Conservation (phyloP, 2,888 invertebrate species). For the Platerodrilus igneus region DNA sequence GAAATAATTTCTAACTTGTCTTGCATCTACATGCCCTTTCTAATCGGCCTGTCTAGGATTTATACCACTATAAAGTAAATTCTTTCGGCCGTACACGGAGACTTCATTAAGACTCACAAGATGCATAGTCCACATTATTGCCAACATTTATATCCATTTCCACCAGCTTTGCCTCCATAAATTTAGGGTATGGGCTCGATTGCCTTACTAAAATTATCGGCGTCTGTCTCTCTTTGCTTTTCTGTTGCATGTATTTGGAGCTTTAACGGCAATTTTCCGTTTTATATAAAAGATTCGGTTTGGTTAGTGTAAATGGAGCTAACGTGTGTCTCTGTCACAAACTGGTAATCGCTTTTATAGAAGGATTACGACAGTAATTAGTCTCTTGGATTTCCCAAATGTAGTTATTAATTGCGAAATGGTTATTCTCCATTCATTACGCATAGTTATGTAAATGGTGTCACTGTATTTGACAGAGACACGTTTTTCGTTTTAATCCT, state of each 20-base stretch:
- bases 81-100: conserved; percentile 43
- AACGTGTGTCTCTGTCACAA: conserved; percentile 18
- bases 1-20: conserved; percentile 32
- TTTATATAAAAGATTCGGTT: conserved; percentile 21
- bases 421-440: conserved; percentile 19
- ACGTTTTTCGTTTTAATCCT: conserved; percentile 13
- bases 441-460: conserved; percentile 16
- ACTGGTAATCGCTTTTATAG: conserved; percentile 21
- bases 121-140: conserved; percentile 47
- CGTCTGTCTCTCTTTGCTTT: conserved; percentile 15
- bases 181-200: conserved; percentile 26
- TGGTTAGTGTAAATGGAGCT: conserved; percentile 15
- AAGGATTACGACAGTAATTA: conserved; percentile 20
- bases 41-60: conserved; percentile 44
- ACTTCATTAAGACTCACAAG: conserved; percentile 47
- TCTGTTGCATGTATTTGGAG: no score
- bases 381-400: conserved; percentile 16
- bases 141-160: conserved; percentile 46
- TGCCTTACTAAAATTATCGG: conserved; percentile 11
- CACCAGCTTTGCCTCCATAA: conserved; percentile 38
- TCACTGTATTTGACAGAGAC: conserved; percentile 12
- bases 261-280: no score
- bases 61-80: conserved; percentile 46
- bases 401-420: conserved; percentile 18
- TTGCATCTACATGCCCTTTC: conserved; percentile 45